phyloP scores from a whole-genome alignment of 2,888 invertebrate genomes.

The Dermolepida albohirtum region DNA sequence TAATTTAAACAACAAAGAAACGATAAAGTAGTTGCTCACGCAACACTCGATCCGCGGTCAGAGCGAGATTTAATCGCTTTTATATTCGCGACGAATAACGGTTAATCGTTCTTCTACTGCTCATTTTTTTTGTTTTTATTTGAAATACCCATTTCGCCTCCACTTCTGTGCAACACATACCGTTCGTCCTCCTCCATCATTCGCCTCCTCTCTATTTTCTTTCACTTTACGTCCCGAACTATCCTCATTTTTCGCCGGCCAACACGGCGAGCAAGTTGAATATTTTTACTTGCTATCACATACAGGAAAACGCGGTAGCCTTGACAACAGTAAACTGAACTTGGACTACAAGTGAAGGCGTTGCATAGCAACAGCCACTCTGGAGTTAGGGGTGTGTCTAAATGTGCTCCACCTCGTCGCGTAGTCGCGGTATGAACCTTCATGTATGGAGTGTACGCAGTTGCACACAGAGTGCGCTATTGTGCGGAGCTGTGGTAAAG shows the following conservation, averaged over 20 bases:
- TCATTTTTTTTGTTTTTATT: too few species aligned
- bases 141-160: too few species aligned
- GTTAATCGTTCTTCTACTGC: slow-evolving; percentile 1
- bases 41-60: too few species aligned
- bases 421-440: slow-evolving; percentile 32
- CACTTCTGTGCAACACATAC: too few species aligned
- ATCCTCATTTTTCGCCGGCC: too few species aligned
- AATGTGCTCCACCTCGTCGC: slow-evolving; percentile 32
- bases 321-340: slow-evolving; percentile 36
- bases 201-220: too few species aligned
- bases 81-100: not conserved
- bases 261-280: too few species aligned
- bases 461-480: slow-evolving; percentile 35
- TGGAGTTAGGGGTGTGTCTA: slow-evolving; percentile 44
- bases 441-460: slow-evolving; percentile 10
- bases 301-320: slow-evolving; percentile 30
- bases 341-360: slow-evolving; percentile 41
- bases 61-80: too few species aligned
- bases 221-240: too few species aligned
- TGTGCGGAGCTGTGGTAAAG: slow-evolving; percentile 16
- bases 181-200: too few species aligned
- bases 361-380: slow-evolving; percentile 51
- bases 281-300: slow-evolving; percentile 1
- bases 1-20: too few species aligned
- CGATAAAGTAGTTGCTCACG: too few species aligned